These are phyloP conservation scores for Geopemphigus sp. DNA, from an alignment of 1,140 invertebrate genomes.

Conservation along the genomic window DNA sequence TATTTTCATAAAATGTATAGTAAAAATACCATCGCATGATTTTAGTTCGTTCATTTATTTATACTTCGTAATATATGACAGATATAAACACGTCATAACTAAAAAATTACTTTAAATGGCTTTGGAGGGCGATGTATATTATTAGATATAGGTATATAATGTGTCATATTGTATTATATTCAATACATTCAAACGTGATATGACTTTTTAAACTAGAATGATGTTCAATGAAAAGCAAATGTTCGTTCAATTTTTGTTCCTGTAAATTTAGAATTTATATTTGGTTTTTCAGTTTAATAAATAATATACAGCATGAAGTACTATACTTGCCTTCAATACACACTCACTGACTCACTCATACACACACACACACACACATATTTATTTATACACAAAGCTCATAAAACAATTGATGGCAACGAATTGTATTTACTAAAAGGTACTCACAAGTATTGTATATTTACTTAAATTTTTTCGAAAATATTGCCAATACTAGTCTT, in stretches of 20 bases:
- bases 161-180: neutral
- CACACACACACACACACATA: no score
- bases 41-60: no score
- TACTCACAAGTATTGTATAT: neutral
- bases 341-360: no score
- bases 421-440: neutral
- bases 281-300: neutral
- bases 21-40: no score
- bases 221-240: neutral
- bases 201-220: neutral
- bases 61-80: neutral
- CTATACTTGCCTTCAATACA: no score
- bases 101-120: neutral
- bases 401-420: neutral
- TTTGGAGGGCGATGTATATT: neutral
- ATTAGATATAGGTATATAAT: neutral
- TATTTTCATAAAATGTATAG: no score
- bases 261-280: neutral
- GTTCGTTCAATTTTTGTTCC: neutral
- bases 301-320: neutral
- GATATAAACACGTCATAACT: neutral
- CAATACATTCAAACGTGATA: neutral
- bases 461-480: neutral
- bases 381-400: no score
- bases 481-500: constrained; percentile 21